Conservation (phyloP, 2,888 invertebrate genomes). For the Dioctria rufipes region DNA sequence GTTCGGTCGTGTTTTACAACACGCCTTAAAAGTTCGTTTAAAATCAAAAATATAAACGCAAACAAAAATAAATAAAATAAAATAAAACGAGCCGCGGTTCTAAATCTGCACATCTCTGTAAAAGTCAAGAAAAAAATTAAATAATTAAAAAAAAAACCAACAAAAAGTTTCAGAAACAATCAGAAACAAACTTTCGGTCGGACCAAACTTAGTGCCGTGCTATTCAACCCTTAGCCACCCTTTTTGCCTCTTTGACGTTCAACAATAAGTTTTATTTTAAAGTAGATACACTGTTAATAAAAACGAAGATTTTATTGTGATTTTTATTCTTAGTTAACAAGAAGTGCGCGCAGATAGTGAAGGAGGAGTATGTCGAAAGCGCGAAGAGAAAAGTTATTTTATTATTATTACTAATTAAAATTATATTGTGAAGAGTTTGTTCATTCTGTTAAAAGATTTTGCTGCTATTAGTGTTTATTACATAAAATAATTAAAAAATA, state of each 20-base stretch:
- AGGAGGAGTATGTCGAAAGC: neutral
- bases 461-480: too few relatives aligned
- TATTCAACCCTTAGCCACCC: constrained; percentile 9
- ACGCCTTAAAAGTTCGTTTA: constrained; percentile 32
- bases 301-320: constrained; percentile 20
- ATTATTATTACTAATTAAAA: too few relatives aligned
- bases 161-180: too few relatives aligned
- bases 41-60: constrained; percentile 36
- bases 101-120: too few relatives aligned
- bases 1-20: constrained; percentile 64
- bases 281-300: constrained; percentile 45
- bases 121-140: too few relatives aligned
- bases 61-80: neutral
- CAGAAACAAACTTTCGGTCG: constrained; percentile 27
- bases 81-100: too few relatives aligned
- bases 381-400: too few relatives aligned
- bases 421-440: neutral
- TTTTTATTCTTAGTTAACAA: constrained; percentile 16
- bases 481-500: too few relatives aligned
- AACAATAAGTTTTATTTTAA: constrained; percentile 41
- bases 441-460: constrained; percentile 16
- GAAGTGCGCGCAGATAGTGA: neutral
- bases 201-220: constrained; percentile 57
- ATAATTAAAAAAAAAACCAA: too few relatives aligned
- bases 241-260: constrained; percentile 17